Evolutionary conservation across 2,888 invertebrate genomes (phyloP), one percentile per base, ranked within the genome.

Genomic region (Drosophila yooni): DNA sequence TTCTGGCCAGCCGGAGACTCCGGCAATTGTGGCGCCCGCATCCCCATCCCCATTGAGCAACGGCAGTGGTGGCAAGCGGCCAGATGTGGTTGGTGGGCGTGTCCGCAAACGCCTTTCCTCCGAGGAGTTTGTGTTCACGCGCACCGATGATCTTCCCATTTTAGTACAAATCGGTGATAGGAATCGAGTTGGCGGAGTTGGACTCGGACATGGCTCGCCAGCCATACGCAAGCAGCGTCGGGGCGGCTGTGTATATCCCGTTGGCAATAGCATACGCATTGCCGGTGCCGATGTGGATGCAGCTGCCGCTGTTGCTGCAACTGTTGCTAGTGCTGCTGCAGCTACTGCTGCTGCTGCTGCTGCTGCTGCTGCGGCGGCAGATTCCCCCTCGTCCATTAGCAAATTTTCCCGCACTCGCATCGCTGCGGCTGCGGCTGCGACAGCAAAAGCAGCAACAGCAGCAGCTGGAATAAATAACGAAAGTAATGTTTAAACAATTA

Each of bases 161-260:
- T 91, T 95, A 77, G 94, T 93, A 75, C 93, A 93, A 91, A 88
- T 93, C 64, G 84, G 89, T 46, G 91, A 92, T 66, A 79, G 76
- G 15, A 80, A 73, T 65, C 92, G 87, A 67, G 62, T 18, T 15
- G 54, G 10, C 11, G 11, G 18, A 8, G 33, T 15, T 21, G 33
- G 53, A 34, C 21, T 33, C 11, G 54, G 18, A 25, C 34, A 71
- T 53, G 70, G 68, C 34, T 91, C 91, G n/a, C 95, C 95, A 52
- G 94, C 94, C 89, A 94, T 94, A 84, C 94, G 95, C 2, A 94
- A 95, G 74, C 93, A 81, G 79, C 93, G 95, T 74, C 95, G 95
- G 88, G 95, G 95, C 84, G 94, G 94, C 87, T 95, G 94, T 82
- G 94, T 95, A 53, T 95, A 95, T 92, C 95, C 95, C 62, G 83